Evolutionary conservation across 2,888 invertebrate genomes (phyloP).

Genomic region (Hedychridium roseum): DNA sequence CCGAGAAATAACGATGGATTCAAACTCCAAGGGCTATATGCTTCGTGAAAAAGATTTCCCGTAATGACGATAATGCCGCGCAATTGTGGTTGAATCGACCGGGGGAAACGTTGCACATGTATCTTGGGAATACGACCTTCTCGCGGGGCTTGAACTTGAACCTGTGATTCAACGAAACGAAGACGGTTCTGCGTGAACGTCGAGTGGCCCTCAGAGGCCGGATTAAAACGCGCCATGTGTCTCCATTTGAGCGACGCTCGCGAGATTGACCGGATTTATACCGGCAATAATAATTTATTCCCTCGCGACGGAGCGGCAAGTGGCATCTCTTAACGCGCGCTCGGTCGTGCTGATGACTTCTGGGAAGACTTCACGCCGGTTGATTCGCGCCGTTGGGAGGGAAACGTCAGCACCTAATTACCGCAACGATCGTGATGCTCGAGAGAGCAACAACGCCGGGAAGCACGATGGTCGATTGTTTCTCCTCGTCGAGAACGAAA

Average conservation of each 20-base stretch:
- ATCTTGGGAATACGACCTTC: no score
- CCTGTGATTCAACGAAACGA: conserved; percentile 29
- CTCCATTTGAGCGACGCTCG: conserved; percentile 40
- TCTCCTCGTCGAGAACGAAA: conserved; percentile 8
- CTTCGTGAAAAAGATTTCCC: no score
- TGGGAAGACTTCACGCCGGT: conserved; percentile 51
- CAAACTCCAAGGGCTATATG: no score
- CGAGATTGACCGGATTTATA: conserved; percentile 52
- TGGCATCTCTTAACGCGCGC: conserved; percentile 42
- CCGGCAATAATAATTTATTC: conserved; percentile 53
- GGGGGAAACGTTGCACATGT: no score
- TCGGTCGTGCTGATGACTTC: conserved; percentile 49
- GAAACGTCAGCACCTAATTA: conserved; percentile 58
- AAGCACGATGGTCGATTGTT: conserved; percentile 11
- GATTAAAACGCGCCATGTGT: conserved; percentile 38
- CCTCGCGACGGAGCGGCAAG: conserved; percentile 27
- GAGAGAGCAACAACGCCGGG: conserved; percentile 30
- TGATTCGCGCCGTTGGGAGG: conserved; percentile 39
- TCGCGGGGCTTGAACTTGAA: conserved; percentile 37
- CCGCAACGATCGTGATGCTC: conserved; percentile 46
- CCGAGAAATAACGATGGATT: no score
- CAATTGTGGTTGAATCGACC: no score
- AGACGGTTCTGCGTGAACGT: conserved; percentile 34
- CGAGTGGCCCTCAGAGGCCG: conserved; percentile 26
- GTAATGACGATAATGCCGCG: no score